Evolutionary conservation across 2,888 invertebrate genomes (phyloP).

Genomic region (Mythimna vitellina): DNA sequence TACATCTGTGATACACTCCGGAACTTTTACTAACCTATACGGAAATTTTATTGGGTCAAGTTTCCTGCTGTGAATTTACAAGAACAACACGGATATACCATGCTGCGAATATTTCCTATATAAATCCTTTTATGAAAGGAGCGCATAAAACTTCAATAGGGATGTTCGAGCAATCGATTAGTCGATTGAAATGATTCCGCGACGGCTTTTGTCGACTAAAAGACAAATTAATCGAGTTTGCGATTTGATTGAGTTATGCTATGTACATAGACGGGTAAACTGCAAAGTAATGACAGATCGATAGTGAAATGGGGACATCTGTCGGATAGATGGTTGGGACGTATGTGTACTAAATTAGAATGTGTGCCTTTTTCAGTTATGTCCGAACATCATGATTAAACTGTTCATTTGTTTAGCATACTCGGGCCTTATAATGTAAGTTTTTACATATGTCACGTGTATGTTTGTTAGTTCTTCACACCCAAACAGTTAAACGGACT

Average conservation of each 20-base stretch:
- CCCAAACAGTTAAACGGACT: too few species aligned
- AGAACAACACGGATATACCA: constrained; percentile 44
- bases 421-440: too few species aligned
- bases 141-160: constrained; percentile 46
- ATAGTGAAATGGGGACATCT: constrained; percentile 36
- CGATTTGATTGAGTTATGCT: constrained; percentile 47
- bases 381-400: not conserved
- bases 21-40: constrained; percentile 27
- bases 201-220: constrained; percentile 54
- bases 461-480: too few species aligned
- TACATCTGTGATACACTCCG: not conserved
- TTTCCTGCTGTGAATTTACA: constrained; percentile 50
- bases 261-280: constrained; percentile 45
- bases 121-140: constrained; percentile 38
- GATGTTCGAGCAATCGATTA: constrained; percentile 50
- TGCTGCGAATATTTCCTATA: constrained; percentile 22
- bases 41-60: constrained; percentile 52
- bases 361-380: not conserved
- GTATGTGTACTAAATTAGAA: constrained; percentile 4
- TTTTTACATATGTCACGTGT: too few species aligned
- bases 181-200: constrained; percentile 41
- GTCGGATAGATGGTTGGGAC: not conserved
- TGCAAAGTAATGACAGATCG: constrained; percentile 44
- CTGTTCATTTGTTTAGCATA: too few species aligned
- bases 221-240: constrained; percentile 56